Evolutionary conservation across 2,113 vertebrate species (phyloP).

Genomic region (Rhinolophus ferrumequinum): DNA sequence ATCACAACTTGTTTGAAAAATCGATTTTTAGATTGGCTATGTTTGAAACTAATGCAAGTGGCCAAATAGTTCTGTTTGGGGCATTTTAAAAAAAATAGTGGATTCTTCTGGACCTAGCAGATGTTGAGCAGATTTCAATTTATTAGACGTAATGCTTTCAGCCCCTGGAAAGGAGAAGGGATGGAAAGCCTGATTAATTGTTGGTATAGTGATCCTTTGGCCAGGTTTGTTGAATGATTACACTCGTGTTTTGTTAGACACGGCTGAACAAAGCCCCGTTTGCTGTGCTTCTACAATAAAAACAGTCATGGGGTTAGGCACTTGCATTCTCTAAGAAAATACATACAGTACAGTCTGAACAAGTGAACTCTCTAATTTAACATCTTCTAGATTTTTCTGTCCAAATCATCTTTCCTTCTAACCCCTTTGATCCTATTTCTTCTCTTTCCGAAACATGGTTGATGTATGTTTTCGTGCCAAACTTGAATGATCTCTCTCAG

Average conservation of each 20-base stretch:
- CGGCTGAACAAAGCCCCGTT: neutral
- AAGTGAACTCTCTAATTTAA: slow-evolving; percentile 46
- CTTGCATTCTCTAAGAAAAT: slow-evolving; percentile 11
- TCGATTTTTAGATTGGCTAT: neutral
- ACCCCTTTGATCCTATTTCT: neutral
- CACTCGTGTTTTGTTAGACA: neutral
- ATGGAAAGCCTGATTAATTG: neutral
- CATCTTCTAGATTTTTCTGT: neutral
- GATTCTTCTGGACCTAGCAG: neutral
- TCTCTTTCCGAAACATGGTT: neutral
- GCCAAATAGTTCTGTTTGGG: neutral
- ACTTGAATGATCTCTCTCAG: neutral
- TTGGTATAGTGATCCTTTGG: neutral
- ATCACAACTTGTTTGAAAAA: neutral
- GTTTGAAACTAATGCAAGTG: slow-evolving; percentile 36
- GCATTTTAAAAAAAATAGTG: neutral
- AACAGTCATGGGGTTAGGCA: neutral
- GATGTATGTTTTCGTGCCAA: neutral
- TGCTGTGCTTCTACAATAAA: neutral
- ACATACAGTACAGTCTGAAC: neutral
- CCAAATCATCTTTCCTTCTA: neutral
- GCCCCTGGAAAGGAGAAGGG: neutral
- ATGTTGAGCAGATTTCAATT: neutral
- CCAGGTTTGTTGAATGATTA: neutral
- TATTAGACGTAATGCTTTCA: neutral